Base-by-base conservation (phyloP, 1,140 invertebrate genomes). In the Arion vulgaris region DNA sequence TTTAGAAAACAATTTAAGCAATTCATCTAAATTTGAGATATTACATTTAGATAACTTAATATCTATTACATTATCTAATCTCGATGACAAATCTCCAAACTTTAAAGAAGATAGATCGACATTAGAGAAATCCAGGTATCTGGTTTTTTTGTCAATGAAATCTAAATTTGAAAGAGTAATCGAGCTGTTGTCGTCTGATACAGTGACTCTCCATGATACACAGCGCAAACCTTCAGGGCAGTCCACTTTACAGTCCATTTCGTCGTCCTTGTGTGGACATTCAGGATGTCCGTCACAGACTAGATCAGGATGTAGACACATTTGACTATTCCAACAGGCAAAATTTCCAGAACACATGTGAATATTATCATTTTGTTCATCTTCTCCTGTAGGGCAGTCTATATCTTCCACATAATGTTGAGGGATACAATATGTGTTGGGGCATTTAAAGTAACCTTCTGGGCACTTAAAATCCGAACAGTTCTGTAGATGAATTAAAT, bases 361-460 rank as follows among this genome's bases (percentile, higher is more conserved):
- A 66, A 23, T 66, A 23, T 66, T n/a, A 26, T 26, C 5, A 26
- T n/a, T 23, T 5, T n/a, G 4, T 51, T 76, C 73, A 7, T 76
- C 73, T 28, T 76, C 73, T n/a, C 73, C 73, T 32, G 17, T 41
- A 39, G 73, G 39, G 39, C 73, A 76, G n/a, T 76, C 73, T 76
- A 13, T 11, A n/a, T 76, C 45, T 4, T 5, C 1, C 5, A 45
- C 41, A 45, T 45, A 45, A 45, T 45, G 41, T 17, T 38, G 17
- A 23, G 73, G 73, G 15, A 76, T 76, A 41, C 73, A 76, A 41
- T 76, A 76, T 2, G 73, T 4, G 4, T 39, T 76, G 7, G 13
- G 39, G n/a, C 73, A 76, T 34, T 76, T 76, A 17, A 51, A 38
- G n/a, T 49, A 76, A 5, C 73, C 73, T 41, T 41, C 73, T 41